Base-by-base conservation (phyloP, 1,140 invertebrate genomes). In the Drosophila rhopaloa region DNA sequence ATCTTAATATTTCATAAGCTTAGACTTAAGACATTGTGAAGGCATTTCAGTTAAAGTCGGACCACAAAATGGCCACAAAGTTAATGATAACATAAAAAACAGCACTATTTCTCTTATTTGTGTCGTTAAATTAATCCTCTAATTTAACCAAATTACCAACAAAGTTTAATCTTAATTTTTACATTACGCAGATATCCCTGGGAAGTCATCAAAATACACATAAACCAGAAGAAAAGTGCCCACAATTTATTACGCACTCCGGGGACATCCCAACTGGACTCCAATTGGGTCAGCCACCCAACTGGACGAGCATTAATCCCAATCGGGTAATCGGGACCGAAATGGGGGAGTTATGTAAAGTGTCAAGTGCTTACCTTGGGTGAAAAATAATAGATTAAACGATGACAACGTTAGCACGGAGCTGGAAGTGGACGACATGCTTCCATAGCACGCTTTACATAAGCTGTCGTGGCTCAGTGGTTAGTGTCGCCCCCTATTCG, bases 301-400 rank as follows among this genome's bases (percentile, higher is more conserved):
- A 27, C 54, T 62, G 60, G 60, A 24, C 55, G 2, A 35, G 5
- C 63, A 66, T 65, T 37, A 46, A 68, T 48, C 40, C 48, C 62
- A 70, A 68, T 38, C 46, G 67, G 50, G 16, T 2, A 38, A 65
- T 66, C 43, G 63, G 43, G 11, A 0, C 5, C 50, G 14, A 41
- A 10, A 32, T 19, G 48, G 35, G 50, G 38, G 50, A 47, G 55
- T 76, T 76, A 76, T 66, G 47, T 76, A 76, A 76, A 76, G 40
- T 54, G 24, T 61, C 65, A 51, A 47, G 40, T 40, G 53, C 81
- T 83, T 92, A 92, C 91, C 91, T 91, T 92, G 90, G 76, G 91
- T 92, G 79, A 91, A 91, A 91, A 91, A 92, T 84, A 92, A 91
- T 86, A 92, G 57, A 91, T 92, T 92, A 73, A 92, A 91, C 78